phyloP scores from a whole-genome alignment of 1,140 invertebrate genomes.

The Alviniconcha marisindica region DNA sequence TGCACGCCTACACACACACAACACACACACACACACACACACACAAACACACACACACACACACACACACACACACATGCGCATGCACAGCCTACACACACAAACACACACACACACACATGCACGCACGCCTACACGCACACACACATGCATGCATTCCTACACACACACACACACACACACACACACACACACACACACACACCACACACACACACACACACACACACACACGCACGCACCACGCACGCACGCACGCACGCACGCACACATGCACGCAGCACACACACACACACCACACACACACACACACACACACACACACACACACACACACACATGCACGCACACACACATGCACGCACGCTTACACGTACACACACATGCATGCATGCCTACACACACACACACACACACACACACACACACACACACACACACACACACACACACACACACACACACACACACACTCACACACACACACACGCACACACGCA shows the following conservation, averaged over 20 bases:
- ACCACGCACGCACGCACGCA: no score
- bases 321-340: constrained; percentile 7
- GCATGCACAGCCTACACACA: no score
- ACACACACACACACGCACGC: no score
- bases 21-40: neutral
- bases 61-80: no score
- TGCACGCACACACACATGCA: neutral
- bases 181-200: constrained; percentile 2
- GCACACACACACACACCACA: no score
- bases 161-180: constrained; percentile 1
- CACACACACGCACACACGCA: neutral
- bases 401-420: neutral
- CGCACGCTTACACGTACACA: neutral
- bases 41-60: no score
- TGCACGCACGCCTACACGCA: no score
- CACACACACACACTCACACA: neutral
- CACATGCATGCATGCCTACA: neutral
- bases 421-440: constrained; percentile 13
- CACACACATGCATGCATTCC: no score
- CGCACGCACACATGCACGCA: no score
- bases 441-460: constrained; percentile 13
- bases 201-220: no score
- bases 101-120: no score
- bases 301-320: no score
- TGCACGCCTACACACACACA: neutral